Evolutionary conservation across 2,113 vertebrate genomes (phyloP).

Genomic region (Microtus ochrogaster): DNA sequence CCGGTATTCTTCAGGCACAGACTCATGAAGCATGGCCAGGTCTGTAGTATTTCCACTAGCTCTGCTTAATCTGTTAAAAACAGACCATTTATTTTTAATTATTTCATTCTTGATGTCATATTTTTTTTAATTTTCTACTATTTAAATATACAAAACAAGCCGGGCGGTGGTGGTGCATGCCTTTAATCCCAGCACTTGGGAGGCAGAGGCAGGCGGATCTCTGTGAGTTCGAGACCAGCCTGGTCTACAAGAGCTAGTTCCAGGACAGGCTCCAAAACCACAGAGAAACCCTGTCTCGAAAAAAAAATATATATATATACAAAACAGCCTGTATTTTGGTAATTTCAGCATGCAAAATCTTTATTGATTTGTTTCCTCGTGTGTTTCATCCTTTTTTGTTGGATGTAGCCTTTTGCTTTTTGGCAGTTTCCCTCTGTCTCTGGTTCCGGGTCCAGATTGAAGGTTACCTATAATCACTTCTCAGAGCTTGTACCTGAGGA

Average conservation of each 20-base stretch:
- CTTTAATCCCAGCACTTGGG: too few species aligned
- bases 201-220: too few species aligned
- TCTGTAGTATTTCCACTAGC: neutral
- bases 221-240: too few species aligned
- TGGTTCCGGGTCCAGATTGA: neutral
- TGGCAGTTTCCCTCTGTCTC: neutral
- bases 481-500: constrained; percentile 11
- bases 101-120: neutral
- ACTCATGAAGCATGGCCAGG: neutral
- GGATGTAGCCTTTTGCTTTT: neutral
- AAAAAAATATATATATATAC: neutral
- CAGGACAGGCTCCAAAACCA: too few species aligned
- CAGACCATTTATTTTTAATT: neutral
- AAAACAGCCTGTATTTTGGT: neutral
- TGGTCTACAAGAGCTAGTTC: too few species aligned
- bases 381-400: constrained; percentile 12
- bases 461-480: neutral
- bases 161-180: too few species aligned
- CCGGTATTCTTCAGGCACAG: neutral
- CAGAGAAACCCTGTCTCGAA: too few species aligned
- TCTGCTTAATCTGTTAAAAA: neutral
- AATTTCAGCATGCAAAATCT: neutral
- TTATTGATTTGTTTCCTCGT: neutral
- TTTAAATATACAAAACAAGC: neutral
- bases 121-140: neutral